Evolutionary conservation across 2,113 vertebrate species (phyloP), one percentile per base, ranked within the genome.

Genomic region (Astur gentilis): DNA sequence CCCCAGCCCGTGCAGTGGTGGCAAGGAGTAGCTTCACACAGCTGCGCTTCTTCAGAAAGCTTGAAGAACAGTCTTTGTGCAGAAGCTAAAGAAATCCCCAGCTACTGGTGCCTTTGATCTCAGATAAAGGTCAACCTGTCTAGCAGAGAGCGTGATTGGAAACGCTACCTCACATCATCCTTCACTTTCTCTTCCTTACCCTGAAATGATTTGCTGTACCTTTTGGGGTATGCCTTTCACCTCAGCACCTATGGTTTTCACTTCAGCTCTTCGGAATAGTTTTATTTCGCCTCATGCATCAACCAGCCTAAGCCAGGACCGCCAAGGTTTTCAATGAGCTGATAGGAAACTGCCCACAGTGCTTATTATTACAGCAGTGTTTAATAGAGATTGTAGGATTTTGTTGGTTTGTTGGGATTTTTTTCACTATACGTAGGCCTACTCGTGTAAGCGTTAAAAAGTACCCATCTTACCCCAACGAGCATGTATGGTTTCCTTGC

Each of bases 51-150:
- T 89, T 60, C 25, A 10, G 29, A 40, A 55, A 40, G 72, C 88
- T 93, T 71, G 38, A n/a, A 84, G 76, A 84, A 5, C 4, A 71
- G 57, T 29, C 69, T 67, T 64, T 60, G 79, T 71, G 55, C 76
- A 62, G 88, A 49, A 90, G 83, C 75, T 57, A 80, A 78, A 95
- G 96, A 97, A 97, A 94, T 94, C 94, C 88, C 95, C 95, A 69
- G 96, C 77, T 82, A 11, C 90, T 11, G 11, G 23, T 91, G 77
- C 57, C 94, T 97, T 85, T 95, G 93, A 96, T 95, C 73, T 91
- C 80, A 82, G 92, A 95, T 85, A 91, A 96, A 96, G 95, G 94
- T 97, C 96, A 94, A 19, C 93, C 87, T 94, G 91, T 92, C 94
- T 96, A 79, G 86, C 57, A 82, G 76, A 89, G 92, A 92, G 83